These are phyloP conservation scores for Prunella strophiata DNA, from an alignment of 2,797 vertebrate genomes.

Conservation along the genomic window DNA sequence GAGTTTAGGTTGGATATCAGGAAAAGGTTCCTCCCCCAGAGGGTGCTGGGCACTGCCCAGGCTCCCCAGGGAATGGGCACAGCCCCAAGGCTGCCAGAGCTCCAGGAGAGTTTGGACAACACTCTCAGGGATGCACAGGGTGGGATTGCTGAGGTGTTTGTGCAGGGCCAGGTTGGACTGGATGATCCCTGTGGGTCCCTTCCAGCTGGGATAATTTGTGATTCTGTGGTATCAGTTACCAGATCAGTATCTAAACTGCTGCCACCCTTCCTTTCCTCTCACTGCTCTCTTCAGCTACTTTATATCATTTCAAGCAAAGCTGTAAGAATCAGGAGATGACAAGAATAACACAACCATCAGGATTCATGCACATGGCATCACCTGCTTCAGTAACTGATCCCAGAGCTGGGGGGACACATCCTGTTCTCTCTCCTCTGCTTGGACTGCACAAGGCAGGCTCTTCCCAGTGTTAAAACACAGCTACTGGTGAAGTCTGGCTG, in stretches of 20 bases:
- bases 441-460: background rate
- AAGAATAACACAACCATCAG: background rate
- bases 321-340: background rate
- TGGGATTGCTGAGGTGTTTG: background rate
- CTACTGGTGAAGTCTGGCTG: background rate
- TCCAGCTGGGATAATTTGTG: background rate
- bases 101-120: rapidly evolving
- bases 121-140: rapidly evolving
- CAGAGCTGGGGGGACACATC: background rate
- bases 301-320: background rate
- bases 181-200: background rate
- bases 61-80: background rate
- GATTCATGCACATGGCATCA: background rate
- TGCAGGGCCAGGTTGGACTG: background rate
- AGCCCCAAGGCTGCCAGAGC: background rate
- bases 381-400: background rate
- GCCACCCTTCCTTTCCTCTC: background rate
- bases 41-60: background rate
- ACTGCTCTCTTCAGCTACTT: background rate
- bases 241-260: background rate
- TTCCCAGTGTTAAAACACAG: background rate
- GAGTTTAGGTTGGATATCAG: rapidly evolving
- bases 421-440: background rate
- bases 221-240: background rate
- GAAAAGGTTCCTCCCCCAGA: background rate